Percentiles rank a stretch among this genome's conserved stretches.
Evolutionary conservation across 1,140 invertebrate genomes (phyloP).

Genomic region (Diachasma alloeum): DNA sequence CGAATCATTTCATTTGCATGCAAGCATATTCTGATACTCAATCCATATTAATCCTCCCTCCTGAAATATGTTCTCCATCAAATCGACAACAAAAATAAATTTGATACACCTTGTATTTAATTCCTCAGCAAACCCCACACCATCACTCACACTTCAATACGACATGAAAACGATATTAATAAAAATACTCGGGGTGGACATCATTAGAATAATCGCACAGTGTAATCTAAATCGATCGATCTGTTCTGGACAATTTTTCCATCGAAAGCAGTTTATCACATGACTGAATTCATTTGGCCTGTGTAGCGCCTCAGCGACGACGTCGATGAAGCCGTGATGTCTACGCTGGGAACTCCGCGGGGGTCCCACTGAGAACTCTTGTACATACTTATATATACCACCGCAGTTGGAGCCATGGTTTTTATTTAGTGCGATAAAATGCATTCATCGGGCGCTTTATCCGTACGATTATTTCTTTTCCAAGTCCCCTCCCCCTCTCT

Average conservation of each 20-base stretch:
- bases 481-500: neutral
- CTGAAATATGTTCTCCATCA: neutral
- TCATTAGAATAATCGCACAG: slow-evolving; percentile 50
- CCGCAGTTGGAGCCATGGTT: slow-evolving; percentile 32
- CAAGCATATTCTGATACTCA: neutral
- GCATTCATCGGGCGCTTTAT: slow-evolving; percentile 38
- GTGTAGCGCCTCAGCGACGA: slow-evolving; percentile 3
- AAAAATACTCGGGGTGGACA: slow-evolving; percentile 33
- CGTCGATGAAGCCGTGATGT: slow-evolving; percentile 29
- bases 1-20: no score
- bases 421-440: slow-evolving; percentile 46
- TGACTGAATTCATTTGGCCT: slow-evolving; percentile 42
- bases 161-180: slow-evolving; percentile 28
- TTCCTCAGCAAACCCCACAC: neutral
- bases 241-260: slow-evolving; percentile 46
- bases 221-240: slow-evolving; percentile 57
- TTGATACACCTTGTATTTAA: neutral
- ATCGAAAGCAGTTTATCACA: slow-evolving; percentile 50
- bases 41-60: neutral
- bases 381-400: slow-evolving; percentile 40
- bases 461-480: neutral
- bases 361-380: slow-evolving; percentile 31
- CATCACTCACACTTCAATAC: slow-evolving; percentile 32
- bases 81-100: neutral
- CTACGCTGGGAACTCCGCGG: slow-evolving; percentile 26